Evolutionary conservation across 2,113 vertebrate species (phyloP).

Genomic region (Piprites chloris): DNA sequence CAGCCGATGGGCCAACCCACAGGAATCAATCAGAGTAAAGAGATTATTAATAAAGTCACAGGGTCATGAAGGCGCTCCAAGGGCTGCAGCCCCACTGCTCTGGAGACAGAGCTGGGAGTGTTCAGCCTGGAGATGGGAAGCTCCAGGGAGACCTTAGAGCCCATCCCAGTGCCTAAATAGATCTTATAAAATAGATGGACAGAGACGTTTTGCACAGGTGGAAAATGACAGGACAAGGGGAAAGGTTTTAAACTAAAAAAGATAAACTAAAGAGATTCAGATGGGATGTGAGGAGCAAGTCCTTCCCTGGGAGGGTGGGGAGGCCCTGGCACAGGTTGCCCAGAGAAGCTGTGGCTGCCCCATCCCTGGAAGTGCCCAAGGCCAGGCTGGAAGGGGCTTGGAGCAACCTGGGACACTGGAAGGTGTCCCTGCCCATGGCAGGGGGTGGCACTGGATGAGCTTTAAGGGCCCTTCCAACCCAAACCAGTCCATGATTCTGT

Average conservation of each 20-base stretch:
- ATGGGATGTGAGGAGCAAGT: not conserved
- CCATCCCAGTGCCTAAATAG: not conserved
- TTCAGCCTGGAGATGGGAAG: not conserved
- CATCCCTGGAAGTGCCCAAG: not conserved
- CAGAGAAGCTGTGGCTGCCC: not conserved
- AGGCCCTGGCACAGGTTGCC: not conserved
- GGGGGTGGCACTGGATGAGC: not conserved
- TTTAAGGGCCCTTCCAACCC: not conserved
- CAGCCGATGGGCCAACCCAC: rapidly evolving
- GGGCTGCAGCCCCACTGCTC: not conserved
- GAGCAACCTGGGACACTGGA: rapidly evolving
- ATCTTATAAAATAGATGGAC: rapidly evolving
- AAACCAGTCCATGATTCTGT: not conserved
- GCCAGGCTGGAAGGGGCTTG: not conserved
- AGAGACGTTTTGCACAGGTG: not conserved
- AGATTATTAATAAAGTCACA: not conserved
- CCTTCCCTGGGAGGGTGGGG: not conserved
- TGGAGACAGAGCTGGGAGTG: not conserved
- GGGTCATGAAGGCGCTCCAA: not conserved
- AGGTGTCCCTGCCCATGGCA: not conserved
- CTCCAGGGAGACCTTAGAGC: not conserved
- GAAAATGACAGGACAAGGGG: not conserved
- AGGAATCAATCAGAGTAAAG: not conserved
- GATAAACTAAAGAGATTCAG: not conserved
- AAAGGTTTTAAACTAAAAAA: not conserved